phyloP scores from a whole-genome alignment of 2,113 vertebrate species.

The Alosa alosa region DNA sequence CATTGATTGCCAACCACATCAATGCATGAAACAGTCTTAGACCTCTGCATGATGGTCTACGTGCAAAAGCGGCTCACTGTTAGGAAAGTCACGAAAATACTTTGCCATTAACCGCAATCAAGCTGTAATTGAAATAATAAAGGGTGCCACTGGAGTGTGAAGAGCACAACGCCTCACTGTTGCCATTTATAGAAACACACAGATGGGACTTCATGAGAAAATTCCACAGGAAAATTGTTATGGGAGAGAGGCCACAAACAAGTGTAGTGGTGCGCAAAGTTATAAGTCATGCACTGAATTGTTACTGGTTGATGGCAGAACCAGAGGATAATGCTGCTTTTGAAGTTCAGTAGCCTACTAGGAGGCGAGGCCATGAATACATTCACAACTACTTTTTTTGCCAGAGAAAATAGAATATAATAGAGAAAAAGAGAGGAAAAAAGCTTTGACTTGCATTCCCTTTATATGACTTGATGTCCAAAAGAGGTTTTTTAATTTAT shows the following conservation, averaged over 20 bases:
- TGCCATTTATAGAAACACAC: slow-evolving; percentile 34
- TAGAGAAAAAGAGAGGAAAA: no score
- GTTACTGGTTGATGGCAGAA: neutral
- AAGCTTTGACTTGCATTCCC: neutral
- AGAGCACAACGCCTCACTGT: slow-evolving; percentile 16
- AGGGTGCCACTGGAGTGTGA: slow-evolving; percentile 25
- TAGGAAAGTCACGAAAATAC: slow-evolving; percentile 39
- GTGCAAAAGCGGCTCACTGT: slow-evolving; percentile 29
- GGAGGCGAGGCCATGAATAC: neutral
- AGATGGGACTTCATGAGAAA: slow-evolving; percentile 37
- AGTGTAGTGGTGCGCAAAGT: neutral
- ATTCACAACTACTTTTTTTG: neutral
- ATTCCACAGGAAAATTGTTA: slow-evolving; percentile 34
- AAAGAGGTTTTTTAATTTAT: neutral
- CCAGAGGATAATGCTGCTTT: neutral
- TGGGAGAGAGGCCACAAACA: slow-evolving; percentile 10
- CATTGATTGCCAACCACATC: slow-evolving; percentile 39
- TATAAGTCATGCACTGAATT: neutral
- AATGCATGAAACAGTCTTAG: slow-evolving; percentile 47
- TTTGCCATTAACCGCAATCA: slow-evolving; percentile 38
- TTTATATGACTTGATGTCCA: neutral
- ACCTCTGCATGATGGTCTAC: slow-evolving; percentile 38
- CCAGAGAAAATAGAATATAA: neutral
- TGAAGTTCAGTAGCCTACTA: neutral
- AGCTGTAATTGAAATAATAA: slow-evolving; percentile 33